Base-by-base conservation (phyloP, 2,888 invertebrate species). In the Neoscelio sp. region DNA sequence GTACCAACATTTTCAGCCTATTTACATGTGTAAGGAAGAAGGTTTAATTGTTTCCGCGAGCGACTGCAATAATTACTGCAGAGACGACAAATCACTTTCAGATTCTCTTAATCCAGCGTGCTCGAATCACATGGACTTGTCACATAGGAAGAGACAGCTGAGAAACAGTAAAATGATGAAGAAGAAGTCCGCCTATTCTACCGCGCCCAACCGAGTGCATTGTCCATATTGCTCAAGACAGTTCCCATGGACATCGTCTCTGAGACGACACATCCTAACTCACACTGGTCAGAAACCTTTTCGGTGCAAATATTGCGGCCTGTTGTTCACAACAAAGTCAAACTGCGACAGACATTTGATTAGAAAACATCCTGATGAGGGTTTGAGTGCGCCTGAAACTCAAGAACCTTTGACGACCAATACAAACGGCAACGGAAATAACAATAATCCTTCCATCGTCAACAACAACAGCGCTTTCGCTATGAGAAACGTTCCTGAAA, bases 281-380 rank as follows among this genome's bases (percentile, higher is more conserved):
- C 99, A 99, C 89, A 99, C 98, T 0, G 98, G 96, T 1, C 98
- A 98, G 88, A 99, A 99, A 88, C 99, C 99, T 0, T 99, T 96
- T 92, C 97, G 98, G 88, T 99, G 99, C 90, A 95, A 96, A 0
- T 95, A 97, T 86, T 99, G 99, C 88, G 96, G 97, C 0, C 92
- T 98, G 5, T 94, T 97, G 0, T 99, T 99, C 90, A 99, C 98
- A 28, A 99, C 98, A 0, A 99, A 99, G 89, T 98, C 98, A 5
- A 99, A 99, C 91, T 97, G 99, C 89, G 99, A 99, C 88, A 95
- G 99, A 7, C 99, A 99, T 89, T 91, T 99, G 73, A 91, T 97
- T 58, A 92, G 98, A 30, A 98, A 98, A 87, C 98, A 98, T 87
- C 95, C 95, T 76, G 93, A 93, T 78, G 91, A 92, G 18, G 88